phyloP scores from a whole-genome alignment of 2,888 invertebrate species.

The Conomelus anceps region DNA sequence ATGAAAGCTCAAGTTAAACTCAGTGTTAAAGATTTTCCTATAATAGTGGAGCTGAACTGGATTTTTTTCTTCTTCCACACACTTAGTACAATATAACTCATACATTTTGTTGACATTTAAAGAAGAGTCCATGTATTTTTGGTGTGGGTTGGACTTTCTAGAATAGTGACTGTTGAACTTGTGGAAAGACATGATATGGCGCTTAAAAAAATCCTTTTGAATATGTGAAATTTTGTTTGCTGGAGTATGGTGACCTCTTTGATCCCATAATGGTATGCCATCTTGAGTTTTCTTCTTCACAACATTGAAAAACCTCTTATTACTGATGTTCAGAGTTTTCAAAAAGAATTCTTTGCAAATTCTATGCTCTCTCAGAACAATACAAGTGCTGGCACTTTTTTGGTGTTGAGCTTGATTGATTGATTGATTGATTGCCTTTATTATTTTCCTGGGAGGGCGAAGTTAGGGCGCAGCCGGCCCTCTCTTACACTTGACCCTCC shows the following conservation, averaged over 20 bases:
- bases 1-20: constrained; percentile 2
- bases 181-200: not conserved
- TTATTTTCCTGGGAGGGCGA: too few relatives aligned
- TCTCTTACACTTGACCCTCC: too few relatives aligned
- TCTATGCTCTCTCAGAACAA: constrained; percentile 2
- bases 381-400: constrained; percentile 5
- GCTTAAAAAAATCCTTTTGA: constrained; percentile 5
- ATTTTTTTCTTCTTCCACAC: constrained; percentile 2
- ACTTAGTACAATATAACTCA: not conserved
- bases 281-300: constrained; percentile 3
- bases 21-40: not conserved
- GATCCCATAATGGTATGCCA: not conserved
- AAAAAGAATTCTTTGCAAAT: constrained; percentile 9
- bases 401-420: not conserved
- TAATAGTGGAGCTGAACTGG: constrained; percentile 8
- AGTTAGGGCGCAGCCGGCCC: too few relatives aligned
- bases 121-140: not conserved
- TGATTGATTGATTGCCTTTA: too few relatives aligned
- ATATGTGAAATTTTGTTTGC: constrained; percentile 3
- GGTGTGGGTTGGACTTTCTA: not conserved
- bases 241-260: constrained; percentile 10
- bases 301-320: constrained; percentile 8
- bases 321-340: constrained; percentile 2
- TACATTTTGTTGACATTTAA: constrained; percentile 7
- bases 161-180: constrained; percentile 6